Percentiles rank a stretch among this genome's conserved stretches.
These are phyloP conservation scores for Xenopus laevis DNA, from an alignment of 2,113 vertebrate species.

Conservation along the genomic window DNA sequence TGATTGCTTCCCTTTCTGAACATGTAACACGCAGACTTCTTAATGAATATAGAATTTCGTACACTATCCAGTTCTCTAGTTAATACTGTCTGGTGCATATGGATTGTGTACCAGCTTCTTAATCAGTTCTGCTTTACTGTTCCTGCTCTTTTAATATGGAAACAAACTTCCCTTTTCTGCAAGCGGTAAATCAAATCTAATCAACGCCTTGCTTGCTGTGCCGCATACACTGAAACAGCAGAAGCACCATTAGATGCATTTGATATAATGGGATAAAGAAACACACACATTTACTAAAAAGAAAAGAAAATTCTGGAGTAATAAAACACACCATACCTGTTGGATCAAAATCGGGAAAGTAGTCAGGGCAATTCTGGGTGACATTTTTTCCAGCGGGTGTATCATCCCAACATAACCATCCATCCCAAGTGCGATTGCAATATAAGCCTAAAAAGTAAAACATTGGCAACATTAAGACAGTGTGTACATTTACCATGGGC, in stretches of 20 bases:
- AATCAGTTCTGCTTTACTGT: not conserved
- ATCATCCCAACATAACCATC: conserved; percentile 90
- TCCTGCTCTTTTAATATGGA: not conserved
- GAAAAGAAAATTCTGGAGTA: not conserved
- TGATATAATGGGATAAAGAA: too few species aligned
- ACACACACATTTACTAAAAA: not conserved
- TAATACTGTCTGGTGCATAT: not conserved
- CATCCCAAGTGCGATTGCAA: conserved; percentile 88
- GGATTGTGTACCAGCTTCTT: not conserved
- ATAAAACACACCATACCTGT: conserved; percentile 68
- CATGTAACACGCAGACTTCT: not conserved
- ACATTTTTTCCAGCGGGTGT: conserved; percentile 72
- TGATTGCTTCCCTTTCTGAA: not conserved
- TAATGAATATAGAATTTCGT: not conserved
- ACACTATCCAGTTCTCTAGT: too few species aligned
- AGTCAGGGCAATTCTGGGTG: conserved; percentile 81
- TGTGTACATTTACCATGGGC: too few species aligned
- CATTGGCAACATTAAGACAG: not conserved
- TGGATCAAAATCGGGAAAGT: conserved; percentile 90
- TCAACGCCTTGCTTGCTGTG: too few species aligned
- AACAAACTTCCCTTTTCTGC: not conserved
- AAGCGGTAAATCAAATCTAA: not conserved
- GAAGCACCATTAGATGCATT: too few species aligned
- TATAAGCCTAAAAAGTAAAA: conserved; percentile 63
- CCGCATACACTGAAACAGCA: too few species aligned